A percentile compares a stretch with the other conserved stretches of the same genome.
These are phyloP conservation scores for Lepisosteus oculatus DNA, from an alignment of 2,113 vertebrate species.

Conservation along the genomic window DNA sequence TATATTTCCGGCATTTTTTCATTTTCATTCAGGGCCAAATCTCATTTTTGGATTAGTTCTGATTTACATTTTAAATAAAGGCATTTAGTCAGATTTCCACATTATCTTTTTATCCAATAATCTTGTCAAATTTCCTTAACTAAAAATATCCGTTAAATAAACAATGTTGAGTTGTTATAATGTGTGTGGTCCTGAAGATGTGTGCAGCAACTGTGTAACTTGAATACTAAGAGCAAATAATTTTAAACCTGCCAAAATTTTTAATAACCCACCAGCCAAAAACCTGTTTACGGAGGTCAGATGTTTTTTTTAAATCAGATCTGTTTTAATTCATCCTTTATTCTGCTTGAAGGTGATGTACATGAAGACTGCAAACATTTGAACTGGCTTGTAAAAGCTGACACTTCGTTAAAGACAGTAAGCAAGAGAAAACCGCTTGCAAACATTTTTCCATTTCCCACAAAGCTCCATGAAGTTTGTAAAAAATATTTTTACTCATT, in stretches of 20 bases:
- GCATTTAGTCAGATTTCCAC: too few species aligned
- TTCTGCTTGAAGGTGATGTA: constrained; percentile 27
- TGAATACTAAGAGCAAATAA: constrained; percentile 56
- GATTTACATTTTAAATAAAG: too few species aligned
- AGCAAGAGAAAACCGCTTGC: constrained; percentile 58
- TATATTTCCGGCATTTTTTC: too few species aligned
- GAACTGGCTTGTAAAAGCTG: constrained; percentile 54
- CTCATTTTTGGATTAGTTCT: too few species aligned
- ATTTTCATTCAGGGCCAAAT: too few species aligned
- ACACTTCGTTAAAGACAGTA: constrained; percentile 70
- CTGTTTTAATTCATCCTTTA: constrained; percentile 36
- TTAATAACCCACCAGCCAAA: constrained; percentile 59
- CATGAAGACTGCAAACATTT: constrained; percentile 49
- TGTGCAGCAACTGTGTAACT: constrained; percentile 60
- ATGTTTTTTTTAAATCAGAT: constrained; percentile 26
- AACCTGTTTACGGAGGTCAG: constrained; percentile 49
- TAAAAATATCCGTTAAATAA: constrained; percentile 30
- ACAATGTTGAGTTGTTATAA: constrained; percentile 39
- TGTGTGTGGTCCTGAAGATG: constrained; percentile 56
- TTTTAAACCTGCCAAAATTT: constrained; percentile 46
- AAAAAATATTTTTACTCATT: constrained; percentile 36
- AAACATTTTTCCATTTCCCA: constrained; percentile 61
- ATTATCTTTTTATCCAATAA: too few species aligned
- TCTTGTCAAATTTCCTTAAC: too few species aligned
- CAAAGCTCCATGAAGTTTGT: constrained; percentile 42